Conservation (phyloP, 2,888 invertebrate species). For the Agrotis ipsilon region DNA sequence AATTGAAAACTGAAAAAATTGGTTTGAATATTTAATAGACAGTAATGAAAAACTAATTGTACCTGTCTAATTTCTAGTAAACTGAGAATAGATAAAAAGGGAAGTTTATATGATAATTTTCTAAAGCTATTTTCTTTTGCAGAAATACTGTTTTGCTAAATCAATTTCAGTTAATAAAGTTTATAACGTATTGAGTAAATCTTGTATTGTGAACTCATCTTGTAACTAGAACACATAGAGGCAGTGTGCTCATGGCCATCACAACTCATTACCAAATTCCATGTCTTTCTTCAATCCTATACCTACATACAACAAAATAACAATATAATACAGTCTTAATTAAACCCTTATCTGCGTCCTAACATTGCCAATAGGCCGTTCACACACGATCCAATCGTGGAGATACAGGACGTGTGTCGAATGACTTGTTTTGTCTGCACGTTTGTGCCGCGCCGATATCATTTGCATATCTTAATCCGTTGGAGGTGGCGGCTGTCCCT, state of each 20-base stretch:
- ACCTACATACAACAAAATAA: constrained; percentile 40
- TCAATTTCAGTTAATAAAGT: no score
- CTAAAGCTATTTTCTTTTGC: no score
- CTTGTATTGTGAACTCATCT: no score
- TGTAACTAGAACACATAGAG: no score
- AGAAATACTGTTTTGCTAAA: no score
- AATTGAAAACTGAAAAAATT: no score
- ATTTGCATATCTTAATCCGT: constrained; percentile 79
- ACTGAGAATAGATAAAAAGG: no score
- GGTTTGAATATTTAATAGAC: no score
- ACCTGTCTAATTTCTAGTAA: no score
- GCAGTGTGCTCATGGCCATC: neutral
- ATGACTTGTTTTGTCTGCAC: constrained; percentile 68
- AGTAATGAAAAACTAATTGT: no score
- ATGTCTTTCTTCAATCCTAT: constrained; percentile 35
- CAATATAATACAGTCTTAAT: constrained; percentile 58
- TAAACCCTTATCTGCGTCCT: constrained; percentile 53
- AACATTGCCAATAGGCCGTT: constrained; percentile 60
- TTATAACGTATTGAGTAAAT: no score
- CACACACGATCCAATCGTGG: constrained; percentile 62
- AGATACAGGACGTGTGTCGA: constrained; percentile 63
- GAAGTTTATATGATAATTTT: no score
- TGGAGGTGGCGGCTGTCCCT: constrained; percentile 62
- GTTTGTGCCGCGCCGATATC: constrained; percentile 66
- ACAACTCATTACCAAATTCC: neutral